phyloP scores from a whole-genome alignment of 2,113 vertebrate species.

The Mola mola region DNA sequence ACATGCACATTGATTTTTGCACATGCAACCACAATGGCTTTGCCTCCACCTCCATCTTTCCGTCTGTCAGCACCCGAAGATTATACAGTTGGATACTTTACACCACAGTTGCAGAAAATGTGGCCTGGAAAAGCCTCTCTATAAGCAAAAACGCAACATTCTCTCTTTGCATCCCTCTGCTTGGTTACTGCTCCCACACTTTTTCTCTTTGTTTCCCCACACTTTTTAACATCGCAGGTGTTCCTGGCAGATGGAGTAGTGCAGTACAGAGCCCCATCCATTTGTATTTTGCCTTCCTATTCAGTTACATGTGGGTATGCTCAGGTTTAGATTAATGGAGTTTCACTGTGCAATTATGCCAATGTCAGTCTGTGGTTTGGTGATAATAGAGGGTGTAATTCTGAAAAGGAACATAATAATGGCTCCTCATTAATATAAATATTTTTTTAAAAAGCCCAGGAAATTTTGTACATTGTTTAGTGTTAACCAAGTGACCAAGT shows the following conservation, averaged over 20 bases:
- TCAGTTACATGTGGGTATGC: constrained; percentile 36
- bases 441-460: no score
- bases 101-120: constrained; percentile 56
- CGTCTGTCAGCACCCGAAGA: constrained; percentile 71
- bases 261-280: constrained; percentile 4
- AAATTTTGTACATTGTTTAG: no score
- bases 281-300: constrained; percentile 33
- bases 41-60: constrained; percentile 69
- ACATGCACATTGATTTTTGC: no score
- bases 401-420: not conserved
- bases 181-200: constrained; percentile 11
- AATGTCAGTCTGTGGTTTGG: constrained; percentile 19
- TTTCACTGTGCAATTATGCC: constrained; percentile 33
- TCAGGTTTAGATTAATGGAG: constrained; percentile 34
- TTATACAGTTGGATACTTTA: constrained; percentile 72
- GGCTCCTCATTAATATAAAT: no score
- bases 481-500: no score
- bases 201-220: constrained; percentile 36
- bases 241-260: not conserved
- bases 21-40: no score
- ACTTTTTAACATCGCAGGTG: constrained; percentile 21
- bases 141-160: constrained; percentile 56
- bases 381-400: constrained; percentile 3
- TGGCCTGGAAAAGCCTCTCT: constrained; percentile 61
- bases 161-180: constrained; percentile 30